phyloP scores from a whole-genome alignment of 2,797 vertebrate species.

The Chaetophractus vellerosus region DNA sequence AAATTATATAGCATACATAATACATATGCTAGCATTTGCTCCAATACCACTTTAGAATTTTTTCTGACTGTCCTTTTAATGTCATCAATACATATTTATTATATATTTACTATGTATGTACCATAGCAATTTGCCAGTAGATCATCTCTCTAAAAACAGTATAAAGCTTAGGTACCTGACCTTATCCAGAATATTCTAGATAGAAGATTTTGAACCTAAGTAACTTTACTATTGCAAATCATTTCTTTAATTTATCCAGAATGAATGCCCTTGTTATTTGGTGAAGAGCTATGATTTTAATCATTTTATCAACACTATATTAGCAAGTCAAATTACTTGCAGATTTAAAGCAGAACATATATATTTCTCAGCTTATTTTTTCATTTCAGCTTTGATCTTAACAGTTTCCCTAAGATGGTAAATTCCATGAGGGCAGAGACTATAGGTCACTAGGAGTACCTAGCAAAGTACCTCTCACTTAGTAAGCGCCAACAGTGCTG shows the following conservation, averaged over 20 bases:
- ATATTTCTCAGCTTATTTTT: neutral
- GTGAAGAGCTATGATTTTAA: slow-evolving; percentile 36
- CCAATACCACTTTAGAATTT: neutral
- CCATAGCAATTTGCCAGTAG: neutral
- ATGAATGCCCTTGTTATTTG: neutral
- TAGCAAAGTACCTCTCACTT: neutral
- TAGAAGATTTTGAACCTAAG: neutral
- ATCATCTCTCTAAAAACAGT: neutral
- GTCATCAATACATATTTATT: neutral
- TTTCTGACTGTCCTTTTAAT: slow-evolving; percentile 1
- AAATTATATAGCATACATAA: too few relatives aligned
- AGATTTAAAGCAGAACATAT: slow-evolving; percentile 34
- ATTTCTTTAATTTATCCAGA: slow-evolving; percentile 61
- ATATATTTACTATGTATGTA: neutral
- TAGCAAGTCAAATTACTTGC: slow-evolving; percentile 67
- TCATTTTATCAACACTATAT: slow-evolving; percentile 42
- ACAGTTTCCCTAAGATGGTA: neutral
- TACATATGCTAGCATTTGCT: neutral
- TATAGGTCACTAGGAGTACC: neutral
- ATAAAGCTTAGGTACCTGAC: neutral
- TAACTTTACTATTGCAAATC: neutral
- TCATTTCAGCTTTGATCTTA: slow-evolving; percentile 1
- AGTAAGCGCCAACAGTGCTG: neutral
- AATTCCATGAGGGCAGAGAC: neutral
- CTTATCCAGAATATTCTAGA: neutral